These are phyloP conservation scores for Solenodon paradoxus DNA, from an alignment of 2,113 vertebrate species.

Conservation along the genomic window DNA sequence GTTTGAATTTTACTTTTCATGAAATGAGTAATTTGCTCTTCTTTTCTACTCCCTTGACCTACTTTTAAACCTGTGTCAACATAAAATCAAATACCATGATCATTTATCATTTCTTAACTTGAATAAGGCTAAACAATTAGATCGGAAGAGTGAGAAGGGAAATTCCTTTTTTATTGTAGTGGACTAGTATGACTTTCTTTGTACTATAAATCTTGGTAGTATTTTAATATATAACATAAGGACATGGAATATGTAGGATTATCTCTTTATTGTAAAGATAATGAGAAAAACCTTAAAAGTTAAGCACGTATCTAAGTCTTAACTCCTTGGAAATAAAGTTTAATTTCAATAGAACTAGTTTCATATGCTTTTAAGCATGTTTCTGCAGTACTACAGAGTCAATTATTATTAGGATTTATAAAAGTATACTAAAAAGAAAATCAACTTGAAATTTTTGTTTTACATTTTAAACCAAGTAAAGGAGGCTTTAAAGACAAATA, in stretches of 20 bases:
- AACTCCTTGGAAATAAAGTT: background rate
- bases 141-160: background rate
- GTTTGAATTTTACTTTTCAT: background rate
- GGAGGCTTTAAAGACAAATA: background rate
- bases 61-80: background rate
- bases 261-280: background rate
- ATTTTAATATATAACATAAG: background rate
- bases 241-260: background rate
- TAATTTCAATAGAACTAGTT: background rate
- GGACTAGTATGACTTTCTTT: background rate
- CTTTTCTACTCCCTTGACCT: background rate
- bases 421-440: background rate
- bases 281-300: background rate
- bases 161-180: background rate
- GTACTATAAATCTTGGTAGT: background rate
- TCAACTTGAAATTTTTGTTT: conserved; percentile 17
- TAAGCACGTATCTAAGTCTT: background rate
- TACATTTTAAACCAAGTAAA: background rate
- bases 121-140: background rate
- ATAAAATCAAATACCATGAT: background rate
- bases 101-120: conserved; percentile 28
- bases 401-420: background rate
- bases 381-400: background rate
- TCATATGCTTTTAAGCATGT: background rate
- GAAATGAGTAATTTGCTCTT: background rate